Evolutionary conservation across 2,113 vertebrate species (phyloP).

Genomic region (Morone chrysops): DNA sequence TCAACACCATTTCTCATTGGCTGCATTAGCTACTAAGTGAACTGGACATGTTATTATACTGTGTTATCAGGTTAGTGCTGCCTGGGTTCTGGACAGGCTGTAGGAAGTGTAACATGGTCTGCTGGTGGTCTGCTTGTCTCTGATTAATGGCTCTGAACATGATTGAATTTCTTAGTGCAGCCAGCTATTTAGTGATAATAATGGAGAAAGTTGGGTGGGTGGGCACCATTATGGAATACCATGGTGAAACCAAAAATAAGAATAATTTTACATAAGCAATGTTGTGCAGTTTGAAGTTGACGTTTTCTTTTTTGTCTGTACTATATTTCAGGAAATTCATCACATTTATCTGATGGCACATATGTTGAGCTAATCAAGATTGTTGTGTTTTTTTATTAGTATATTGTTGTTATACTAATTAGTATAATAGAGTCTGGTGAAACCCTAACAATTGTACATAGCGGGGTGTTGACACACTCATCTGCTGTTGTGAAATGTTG

Average conservation of each 20-base stretch:
- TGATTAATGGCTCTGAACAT: slow-evolving; percentile 56
- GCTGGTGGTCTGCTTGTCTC: slow-evolving; percentile 39
- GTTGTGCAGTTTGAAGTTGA: neutral
- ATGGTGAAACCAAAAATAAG: neutral
- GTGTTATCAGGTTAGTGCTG: slow-evolving; percentile 61
- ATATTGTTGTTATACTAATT: too few relatives aligned
- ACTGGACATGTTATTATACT: slow-evolving; percentile 57
- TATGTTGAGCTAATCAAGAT: neutral
- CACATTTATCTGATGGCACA: neutral
- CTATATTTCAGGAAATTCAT: neutral
- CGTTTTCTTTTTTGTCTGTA: neutral
- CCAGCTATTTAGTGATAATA: slow-evolving; percentile 36
- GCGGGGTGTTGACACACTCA: too few relatives aligned
- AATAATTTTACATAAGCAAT: neutral
- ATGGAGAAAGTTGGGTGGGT: slow-evolving; percentile 21
- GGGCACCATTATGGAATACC: neutral
- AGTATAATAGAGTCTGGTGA: too few relatives aligned
- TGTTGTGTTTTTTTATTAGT: too few relatives aligned
- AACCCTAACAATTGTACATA: too few relatives aligned
- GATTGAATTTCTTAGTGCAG: slow-evolving; percentile 63
- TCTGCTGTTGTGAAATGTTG: too few relatives aligned
- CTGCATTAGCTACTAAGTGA: slow-evolving; percentile 51
- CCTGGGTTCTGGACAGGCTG: slow-evolving; percentile 51
- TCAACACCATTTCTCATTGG: slow-evolving; percentile 11
- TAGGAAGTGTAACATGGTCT: slow-evolving; percentile 39